These are phyloP conservation scores for Marcusenius ussheri DNA, from an alignment of 2,113 vertebrate genomes.

Conservation along the genomic window DNA sequence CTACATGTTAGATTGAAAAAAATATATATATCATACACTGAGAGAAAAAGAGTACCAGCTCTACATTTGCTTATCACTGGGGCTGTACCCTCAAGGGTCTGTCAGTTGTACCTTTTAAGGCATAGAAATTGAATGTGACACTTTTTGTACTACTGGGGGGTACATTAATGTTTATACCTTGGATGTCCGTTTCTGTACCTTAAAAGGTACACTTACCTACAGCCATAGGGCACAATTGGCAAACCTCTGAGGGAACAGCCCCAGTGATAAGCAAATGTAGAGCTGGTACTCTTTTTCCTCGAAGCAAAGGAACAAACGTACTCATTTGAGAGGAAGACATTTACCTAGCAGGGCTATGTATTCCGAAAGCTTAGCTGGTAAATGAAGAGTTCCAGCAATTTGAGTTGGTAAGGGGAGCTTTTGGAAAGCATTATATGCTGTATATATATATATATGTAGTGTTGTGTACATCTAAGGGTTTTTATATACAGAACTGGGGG, in stretches of 20 bases:
- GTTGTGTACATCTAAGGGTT: not conserved
- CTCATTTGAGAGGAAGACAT: not conserved
- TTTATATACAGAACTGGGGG: not conserved
- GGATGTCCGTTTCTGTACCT: not conserved
- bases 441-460: not conserved
- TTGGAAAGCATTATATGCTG: not conserved
- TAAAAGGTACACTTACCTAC: not conserved
- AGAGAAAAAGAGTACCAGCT: not conserved
- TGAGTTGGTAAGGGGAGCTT: not conserved
- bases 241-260: not conserved
- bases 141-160: not conserved
- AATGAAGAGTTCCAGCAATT: not conserved
- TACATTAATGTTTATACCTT: not conserved
- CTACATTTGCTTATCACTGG: not conserved
- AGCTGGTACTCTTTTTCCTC: no score
- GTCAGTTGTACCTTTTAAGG: not conserved
- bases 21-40: not conserved
- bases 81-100: not conserved
- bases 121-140: not conserved
- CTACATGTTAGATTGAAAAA: not conserved
- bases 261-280: not conserved
- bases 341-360: not conserved
- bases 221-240: not conserved
- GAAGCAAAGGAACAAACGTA: not conserved
- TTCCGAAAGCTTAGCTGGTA: not conserved